Percentiles rank a stretch among this genome's conserved stretches.
Evolutionary conservation across 2,113 vertebrate species (phyloP).

Genomic region (Stegostoma tigrinum): DNA sequence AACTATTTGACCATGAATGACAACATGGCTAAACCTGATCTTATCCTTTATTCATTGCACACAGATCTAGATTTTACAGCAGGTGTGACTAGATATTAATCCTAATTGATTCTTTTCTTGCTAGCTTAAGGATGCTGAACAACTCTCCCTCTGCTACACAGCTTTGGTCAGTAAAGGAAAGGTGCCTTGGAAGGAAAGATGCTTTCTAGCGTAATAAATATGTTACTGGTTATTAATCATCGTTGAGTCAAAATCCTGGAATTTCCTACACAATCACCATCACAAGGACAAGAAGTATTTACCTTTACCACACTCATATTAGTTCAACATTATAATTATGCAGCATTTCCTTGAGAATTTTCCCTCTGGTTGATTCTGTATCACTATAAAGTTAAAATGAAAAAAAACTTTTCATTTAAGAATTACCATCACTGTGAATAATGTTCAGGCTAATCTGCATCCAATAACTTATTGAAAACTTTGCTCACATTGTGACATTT

Average conservation of each 20-base stretch:
- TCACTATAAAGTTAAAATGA: no score
- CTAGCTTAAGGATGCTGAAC: not conserved
- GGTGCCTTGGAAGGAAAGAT: no score
- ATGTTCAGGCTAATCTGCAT: no score
- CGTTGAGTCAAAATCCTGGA: no score
- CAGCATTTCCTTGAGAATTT: not conserved
- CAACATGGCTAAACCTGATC: not conserved
- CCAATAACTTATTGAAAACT: no score
- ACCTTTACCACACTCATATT: not conserved
- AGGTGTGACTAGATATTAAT: not conserved
- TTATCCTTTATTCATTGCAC: not conserved
- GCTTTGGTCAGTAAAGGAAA: not conserved
- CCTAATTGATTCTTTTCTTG: not conserved
- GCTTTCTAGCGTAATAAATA: not conserved
- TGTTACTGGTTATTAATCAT: not conserved
- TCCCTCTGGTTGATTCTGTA: no score
- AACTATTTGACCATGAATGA: not conserved
- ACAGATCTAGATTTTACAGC: not conserved
- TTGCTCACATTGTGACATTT: no score
- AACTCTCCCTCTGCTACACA: not conserved
- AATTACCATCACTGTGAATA: no score
- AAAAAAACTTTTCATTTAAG: no score
- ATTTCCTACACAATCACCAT: not conserved
- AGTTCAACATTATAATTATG: not conserved
- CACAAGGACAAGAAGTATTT: not conserved